Conservation (phyloP, 2,113 vertebrate genomes). For the Acrocephalus arundinaceus region DNA sequence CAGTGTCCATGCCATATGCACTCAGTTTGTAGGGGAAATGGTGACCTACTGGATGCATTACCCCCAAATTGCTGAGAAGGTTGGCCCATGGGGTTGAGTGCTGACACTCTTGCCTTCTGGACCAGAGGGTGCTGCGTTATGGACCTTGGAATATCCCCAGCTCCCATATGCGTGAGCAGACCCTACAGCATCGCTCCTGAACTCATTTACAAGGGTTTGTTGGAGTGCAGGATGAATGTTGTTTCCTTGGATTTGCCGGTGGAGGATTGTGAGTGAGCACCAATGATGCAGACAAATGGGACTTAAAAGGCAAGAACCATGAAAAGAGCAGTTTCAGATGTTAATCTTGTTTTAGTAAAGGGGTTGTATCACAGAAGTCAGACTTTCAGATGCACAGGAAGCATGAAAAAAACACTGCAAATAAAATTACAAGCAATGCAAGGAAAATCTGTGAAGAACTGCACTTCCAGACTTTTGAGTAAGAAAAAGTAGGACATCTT, state of each 20-base stretch:
- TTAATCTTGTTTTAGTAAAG: background rate
- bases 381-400: background rate
- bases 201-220: background rate
- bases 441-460: background rate
- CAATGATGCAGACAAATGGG: background rate
- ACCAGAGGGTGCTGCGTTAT: rapidly evolving
- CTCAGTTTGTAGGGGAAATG: too few relatives aligned
- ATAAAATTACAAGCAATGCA: background rate
- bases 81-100: rapidly evolving
- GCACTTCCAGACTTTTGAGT: background rate
- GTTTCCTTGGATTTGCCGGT: background rate
- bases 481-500: background rate
- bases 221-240: background rate
- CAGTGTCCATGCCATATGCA: background rate
- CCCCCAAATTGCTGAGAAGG: too few relatives aligned
- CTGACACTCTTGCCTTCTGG: background rate
- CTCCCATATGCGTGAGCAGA: background rate
- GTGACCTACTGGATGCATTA: background rate
- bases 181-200: background rate
- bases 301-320: background rate
- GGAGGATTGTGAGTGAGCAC: rapidly evolving
- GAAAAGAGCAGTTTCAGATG: background rate
- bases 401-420: background rate
- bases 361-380: background rate
- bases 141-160: background rate